Conservation (phyloP, 2,888 invertebrate species). For the Hesperia comma region DNA sequence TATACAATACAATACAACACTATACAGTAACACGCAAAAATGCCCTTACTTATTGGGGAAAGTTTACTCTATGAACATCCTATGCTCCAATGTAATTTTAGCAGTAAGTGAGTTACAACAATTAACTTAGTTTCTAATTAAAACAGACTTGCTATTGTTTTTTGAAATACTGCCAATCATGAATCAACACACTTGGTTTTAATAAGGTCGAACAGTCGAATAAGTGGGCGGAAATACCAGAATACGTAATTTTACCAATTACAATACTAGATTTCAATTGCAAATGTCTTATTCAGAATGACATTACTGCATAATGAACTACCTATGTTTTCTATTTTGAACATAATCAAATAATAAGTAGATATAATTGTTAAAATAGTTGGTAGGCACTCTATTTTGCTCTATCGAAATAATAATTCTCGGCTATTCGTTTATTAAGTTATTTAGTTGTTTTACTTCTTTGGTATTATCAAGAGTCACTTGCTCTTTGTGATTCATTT, state of each 20-base stretch:
- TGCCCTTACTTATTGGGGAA: too few species aligned
- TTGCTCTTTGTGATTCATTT: neutral
- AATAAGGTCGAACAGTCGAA: conserved; percentile 26
- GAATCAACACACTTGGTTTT: conserved; percentile 9
- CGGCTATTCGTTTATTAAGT: too few species aligned
- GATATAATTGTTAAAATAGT: too few species aligned
- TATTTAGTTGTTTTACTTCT: neutral
- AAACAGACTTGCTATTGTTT: conserved; percentile 11
- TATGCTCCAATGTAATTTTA: too few species aligned
- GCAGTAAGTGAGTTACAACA: neutral
- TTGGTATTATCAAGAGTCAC: neutral
- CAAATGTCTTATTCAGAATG: conserved; percentile 18
- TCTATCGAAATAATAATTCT: too few species aligned
- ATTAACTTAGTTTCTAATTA: conserved; percentile 3
- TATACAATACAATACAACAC: too few species aligned
- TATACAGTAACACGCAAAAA: too few species aligned
- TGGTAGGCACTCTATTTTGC: too few species aligned
- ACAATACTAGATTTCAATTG: conserved; percentile 26
- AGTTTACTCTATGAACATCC: too few species aligned
- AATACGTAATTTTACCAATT: conserved; percentile 24
- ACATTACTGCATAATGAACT: neutral
- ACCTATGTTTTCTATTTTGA: neutral
- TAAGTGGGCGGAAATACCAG: conserved; percentile 31
- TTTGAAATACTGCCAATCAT: conserved; percentile 23
- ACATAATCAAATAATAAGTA: neutral